These are phyloP conservation scores for Tenthredo amoena DNA, from an alignment of 2,888 invertebrate genomes.

Conservation along the genomic window DNA sequence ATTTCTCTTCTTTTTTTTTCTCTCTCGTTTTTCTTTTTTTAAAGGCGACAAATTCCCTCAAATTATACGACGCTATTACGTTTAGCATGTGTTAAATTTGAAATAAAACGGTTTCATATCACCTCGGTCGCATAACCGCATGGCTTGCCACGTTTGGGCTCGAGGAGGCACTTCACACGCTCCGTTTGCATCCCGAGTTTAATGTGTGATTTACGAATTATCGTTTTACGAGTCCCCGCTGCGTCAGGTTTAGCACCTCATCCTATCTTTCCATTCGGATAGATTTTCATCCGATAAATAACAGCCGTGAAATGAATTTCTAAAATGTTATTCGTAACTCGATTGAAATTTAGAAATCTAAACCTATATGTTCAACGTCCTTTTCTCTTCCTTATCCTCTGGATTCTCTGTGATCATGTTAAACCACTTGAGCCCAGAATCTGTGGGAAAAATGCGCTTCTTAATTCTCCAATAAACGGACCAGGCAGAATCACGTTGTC, in stretches of 20 bases:
- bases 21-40: not conserved
- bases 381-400: not conserved
- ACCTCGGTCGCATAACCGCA: not conserved
- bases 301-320: not conserved
- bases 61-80: not conserved
- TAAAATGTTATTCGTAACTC: not conserved
- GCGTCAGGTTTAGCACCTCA: not conserved
- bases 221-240: not conserved
- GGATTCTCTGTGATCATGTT: not conserved
- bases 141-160: not conserved
- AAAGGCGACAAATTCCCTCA: constrained; percentile 18
- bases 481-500: constrained; percentile 14
- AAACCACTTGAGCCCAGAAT: not conserved
- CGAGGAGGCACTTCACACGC: constrained; percentile 18
- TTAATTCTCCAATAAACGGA: constrained; percentile 37
- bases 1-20: not conserved
- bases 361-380: not conserved
- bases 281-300: not conserved
- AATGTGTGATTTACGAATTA: constrained; percentile 32
- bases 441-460: not conserved
- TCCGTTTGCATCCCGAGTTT: constrained; percentile 16
- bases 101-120: constrained; percentile 25
- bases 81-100: constrained; percentile 27
- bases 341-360: not conserved
- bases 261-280: not conserved